These are phyloP conservation scores for Phalacrocorax pelagicus DNA, from an alignment of 2,113 vertebrate species.

Conservation along the genomic window DNA sequence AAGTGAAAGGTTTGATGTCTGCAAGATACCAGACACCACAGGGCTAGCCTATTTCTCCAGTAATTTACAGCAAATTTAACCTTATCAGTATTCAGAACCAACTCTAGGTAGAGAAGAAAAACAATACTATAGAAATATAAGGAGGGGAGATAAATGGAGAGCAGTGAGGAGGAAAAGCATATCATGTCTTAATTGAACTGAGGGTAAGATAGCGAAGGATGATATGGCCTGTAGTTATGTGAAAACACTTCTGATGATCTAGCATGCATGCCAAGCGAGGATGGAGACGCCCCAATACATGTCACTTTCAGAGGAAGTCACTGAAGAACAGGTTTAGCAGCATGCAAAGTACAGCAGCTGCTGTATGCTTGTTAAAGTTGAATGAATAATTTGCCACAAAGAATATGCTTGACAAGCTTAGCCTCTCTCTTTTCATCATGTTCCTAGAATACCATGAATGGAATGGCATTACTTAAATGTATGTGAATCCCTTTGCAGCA, in stretches of 20 bases:
- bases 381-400: not conserved
- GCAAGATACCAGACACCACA: not conserved
- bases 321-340: not conserved
- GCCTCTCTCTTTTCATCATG: not conserved
- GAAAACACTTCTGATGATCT: not conserved
- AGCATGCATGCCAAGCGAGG: not conserved
- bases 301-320: not conserved
- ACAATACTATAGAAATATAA: not conserved
- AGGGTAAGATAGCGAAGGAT: not conserved
- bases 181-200: slow-evolving; percentile 12
- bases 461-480: not conserved
- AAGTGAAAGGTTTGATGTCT: not conserved
- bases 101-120: not conserved
- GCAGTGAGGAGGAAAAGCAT: not conserved
- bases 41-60: not conserved
- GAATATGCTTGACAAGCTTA: not conserved
- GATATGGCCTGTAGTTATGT: not conserved
- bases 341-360: not conserved
- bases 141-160: slow-evolving; percentile 28
- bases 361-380: not conserved
- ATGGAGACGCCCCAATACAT: not conserved
- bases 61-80: not conserved
- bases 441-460: not conserved
- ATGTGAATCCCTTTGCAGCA: not conserved
- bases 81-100: slow-evolving; percentile 29